Conservation (phyloP, 2,888 invertebrate genomes). For the Macrophya annulata region DNA sequence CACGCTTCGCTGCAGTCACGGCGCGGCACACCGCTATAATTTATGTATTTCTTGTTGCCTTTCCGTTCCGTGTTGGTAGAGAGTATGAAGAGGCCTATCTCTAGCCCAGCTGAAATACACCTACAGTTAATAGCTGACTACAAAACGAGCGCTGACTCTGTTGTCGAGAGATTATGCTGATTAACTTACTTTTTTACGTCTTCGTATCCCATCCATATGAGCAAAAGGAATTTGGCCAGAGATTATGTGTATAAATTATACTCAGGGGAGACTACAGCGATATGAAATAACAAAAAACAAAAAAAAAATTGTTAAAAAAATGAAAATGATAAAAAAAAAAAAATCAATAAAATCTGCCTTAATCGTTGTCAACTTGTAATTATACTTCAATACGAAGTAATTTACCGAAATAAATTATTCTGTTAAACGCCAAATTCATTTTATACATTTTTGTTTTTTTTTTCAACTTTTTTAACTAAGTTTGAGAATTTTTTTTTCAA, state of each 20-base stretch:
- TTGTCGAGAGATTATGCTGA: constrained; percentile 24
- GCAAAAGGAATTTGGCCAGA: background rate
- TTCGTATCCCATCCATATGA: background rate
- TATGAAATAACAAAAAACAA: background rate
- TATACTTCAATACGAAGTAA: background rate
- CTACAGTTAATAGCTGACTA: background rate
- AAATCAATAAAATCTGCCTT: too few species aligned
- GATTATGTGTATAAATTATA: background rate
- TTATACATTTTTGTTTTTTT: background rate
- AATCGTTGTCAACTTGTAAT: background rate
- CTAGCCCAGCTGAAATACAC: constrained; percentile 10
- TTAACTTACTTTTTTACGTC: constrained; percentile 19
- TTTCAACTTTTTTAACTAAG: background rate
- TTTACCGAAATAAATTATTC: background rate
- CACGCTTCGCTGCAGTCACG: constrained; percentile 74
- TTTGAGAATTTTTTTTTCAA: background rate
- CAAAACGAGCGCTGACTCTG: background rate
- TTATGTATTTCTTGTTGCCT: constrained; percentile 70
- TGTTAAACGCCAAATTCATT: background rate
- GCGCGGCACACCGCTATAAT: constrained; percentile 69
- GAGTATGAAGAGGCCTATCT: constrained; percentile 10
- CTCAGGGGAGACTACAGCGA: background rate
- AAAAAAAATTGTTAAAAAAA: background rate
- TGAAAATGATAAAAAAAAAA: background rate
- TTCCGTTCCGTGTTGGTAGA: constrained; percentile 10